These are phyloP conservation scores for Odontesthes bonariensis DNA, from an alignment of 2,113 vertebrate species.

Conservation along the genomic window DNA sequence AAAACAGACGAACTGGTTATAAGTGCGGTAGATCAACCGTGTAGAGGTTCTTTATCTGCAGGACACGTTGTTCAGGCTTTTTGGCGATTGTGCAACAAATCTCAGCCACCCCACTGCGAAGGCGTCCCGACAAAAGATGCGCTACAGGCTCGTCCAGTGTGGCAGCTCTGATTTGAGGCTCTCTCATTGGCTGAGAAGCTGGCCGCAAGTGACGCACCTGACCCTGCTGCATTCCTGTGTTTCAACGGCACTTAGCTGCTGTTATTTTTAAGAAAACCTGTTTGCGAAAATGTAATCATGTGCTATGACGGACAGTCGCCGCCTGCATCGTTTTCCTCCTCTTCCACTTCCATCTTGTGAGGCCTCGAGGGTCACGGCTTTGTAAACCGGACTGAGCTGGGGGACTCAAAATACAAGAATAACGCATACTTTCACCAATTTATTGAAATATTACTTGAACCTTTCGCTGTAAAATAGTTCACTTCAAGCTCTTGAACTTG, in stretches of 20 bases:
- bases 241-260: slow-evolving; percentile 8
- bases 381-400: neutral
- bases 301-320: neutral
- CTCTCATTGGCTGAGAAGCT: slow-evolving; percentile 58
- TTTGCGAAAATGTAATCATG: slow-evolving; percentile 40
- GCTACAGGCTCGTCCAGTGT: slow-evolving; percentile 80
- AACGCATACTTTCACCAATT: neutral
- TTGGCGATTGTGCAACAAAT: slow-evolving; percentile 80
- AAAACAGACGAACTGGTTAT: slow-evolving; percentile 60
- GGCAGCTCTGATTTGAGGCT: slow-evolving; percentile 42
- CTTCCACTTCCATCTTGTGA: slow-evolving; percentile 9
- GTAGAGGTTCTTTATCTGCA: slow-evolving; percentile 38
- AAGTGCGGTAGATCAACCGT: slow-evolving; percentile 26
- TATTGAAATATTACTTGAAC: neutral
- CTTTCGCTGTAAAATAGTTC: neutral
- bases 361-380: neutral
- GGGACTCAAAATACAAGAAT: neutral
- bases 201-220: slow-evolving; percentile 44
- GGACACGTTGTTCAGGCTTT: slow-evolving; percentile 73
- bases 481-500: neutral
- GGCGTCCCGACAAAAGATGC: slow-evolving; percentile 64
- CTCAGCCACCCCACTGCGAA: slow-evolving; percentile 61
- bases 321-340: neutral
- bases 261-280: slow-evolving; percentile 49
- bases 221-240: slow-evolving; percentile 65